Evolutionary conservation across 2,113 vertebrate species (phyloP), one percentile per base, ranked within the genome.

Genomic region (Vulpes ferrilata): DNA sequence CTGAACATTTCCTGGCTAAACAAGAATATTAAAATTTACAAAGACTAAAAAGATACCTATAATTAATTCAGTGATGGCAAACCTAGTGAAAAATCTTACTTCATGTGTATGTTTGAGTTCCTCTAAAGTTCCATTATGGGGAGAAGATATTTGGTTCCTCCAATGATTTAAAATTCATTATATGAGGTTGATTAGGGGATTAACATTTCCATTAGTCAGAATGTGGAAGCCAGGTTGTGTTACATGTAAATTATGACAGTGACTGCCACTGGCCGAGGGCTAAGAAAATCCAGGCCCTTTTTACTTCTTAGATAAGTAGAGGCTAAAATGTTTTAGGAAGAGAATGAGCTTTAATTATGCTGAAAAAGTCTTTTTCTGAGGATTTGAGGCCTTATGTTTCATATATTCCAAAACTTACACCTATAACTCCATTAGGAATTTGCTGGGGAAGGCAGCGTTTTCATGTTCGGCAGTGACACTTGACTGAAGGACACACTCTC

Each of bases 181-280:
- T 2, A 13, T 30, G 25, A 0, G 62, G 60, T 60, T 59, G 69
- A n/a, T 53, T 10, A 51, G 69, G 55, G n/a, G 5, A 11, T 38
- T 10, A 11, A 4, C 60, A 20, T 73, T 59, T 76, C 43, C 27
- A 0, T n/a, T 30, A 23, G 32, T 83, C n/a, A 60, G 91, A 59
- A 53, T 12, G 30, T 65, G 73, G 57, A 65, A 80, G 71, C n/a
- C 9, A 22, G 22, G 30, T 0, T 8, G 16, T 64, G 30, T 67
- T 23, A 2, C 73, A 17, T 2, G 0, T 32, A 12, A 10, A 3
- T 48, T 12, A 2, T 15, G 53, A 13, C 0, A 11, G 3, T 0
- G 27, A 3, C 64, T 30, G 32, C 57, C 59, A 9, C 51, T 53
- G 59, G 20, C 62, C 17, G 53, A 65, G 76, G 1, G 13, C 69